These are phyloP conservation scores for Drosophila erecta DNA, from an alignment of 1,140 invertebrate species.

Conservation along the genomic window DNA sequence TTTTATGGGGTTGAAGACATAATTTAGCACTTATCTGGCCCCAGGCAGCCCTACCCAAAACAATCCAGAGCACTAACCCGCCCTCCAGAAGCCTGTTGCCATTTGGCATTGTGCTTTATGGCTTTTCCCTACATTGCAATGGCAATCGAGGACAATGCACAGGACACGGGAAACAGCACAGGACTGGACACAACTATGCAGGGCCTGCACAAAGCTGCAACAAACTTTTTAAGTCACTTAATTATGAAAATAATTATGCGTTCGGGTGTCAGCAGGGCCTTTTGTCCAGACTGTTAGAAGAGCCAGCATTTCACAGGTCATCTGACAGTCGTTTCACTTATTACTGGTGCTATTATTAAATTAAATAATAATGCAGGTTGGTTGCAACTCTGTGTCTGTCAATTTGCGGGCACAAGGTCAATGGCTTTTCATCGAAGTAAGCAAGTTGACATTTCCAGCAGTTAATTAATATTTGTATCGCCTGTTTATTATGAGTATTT, in stretches of 20 bases:
- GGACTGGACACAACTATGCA: conserved; percentile 10
- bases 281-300: conserved; percentile 39
- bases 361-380: conserved; percentile 76
- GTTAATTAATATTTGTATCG: conserved; percentile 68
- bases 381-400: conserved; percentile 31
- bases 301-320: conserved; percentile 14
- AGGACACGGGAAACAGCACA: conserved; percentile 15
- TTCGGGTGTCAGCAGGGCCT: conserved; percentile 26
- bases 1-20: conserved; percentile 47
- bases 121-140: conserved; percentile 73
- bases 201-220: conserved; percentile 23
- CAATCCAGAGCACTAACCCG: conserved; percentile 3
- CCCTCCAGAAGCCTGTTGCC: conserved; percentile 34
- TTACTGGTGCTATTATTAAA: conserved; percentile 36
- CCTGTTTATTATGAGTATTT: conserved; percentile 37
- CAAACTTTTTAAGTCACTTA: conserved; percentile 68
- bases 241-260: conserved; percentile 67
- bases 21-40: conserved; percentile 79
- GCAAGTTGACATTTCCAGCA: conserved; percentile 60
- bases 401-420: not conserved
- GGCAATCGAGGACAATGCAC: conserved; percentile 51
- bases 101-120: conserved; percentile 67
- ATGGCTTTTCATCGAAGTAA: conserved; percentile 39
- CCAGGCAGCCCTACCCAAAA: conserved; percentile 43
- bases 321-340: conserved; percentile 12